These are phyloP conservation scores for Pagrus major DNA, from an alignment of 2,113 vertebrate species.

Conservation along the genomic window DNA sequence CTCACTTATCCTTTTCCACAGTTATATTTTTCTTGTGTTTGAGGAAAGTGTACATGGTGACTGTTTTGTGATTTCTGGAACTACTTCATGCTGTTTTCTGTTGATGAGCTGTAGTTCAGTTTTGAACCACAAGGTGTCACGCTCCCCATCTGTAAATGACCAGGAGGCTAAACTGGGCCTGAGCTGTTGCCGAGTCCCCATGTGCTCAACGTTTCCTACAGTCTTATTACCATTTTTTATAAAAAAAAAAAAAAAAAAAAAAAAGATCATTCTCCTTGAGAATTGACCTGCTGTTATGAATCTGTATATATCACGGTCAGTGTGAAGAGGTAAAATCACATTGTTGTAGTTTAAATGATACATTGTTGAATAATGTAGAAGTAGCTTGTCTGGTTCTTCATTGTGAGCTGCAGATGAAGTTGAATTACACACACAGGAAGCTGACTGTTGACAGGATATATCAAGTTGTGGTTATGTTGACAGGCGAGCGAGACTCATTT, in stretches of 20 bases:
- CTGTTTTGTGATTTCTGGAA: background rate
- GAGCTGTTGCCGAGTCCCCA: background rate
- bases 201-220: background rate
- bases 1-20: background rate
- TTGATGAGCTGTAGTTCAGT: background rate
- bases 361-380: background rate
- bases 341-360: background rate
- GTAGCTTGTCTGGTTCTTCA: background rate
- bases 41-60: background rate
- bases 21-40: background rate
- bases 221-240: background rate
- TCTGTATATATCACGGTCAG: background rate
- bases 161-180: background rate
- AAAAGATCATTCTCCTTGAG: background rate
- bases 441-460: constrained; percentile 81
- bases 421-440: constrained; percentile 77
- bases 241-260: no score
- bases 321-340: background rate
- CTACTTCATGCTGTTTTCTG: background rate
- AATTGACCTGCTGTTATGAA: background rate
- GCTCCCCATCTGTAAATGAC: constrained; percentile 17
- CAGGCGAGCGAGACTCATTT: constrained; percentile 38
- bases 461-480: constrained; percentile 78
- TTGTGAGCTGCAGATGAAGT: background rate
- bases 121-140: constrained; percentile 70